A percentile compares a stretch with the other conserved stretches of the same genome.
These are phyloP conservation scores for Meriones unguiculatus DNA, from an alignment of 2,113 vertebrate species.

Conservation along the genomic window DNA sequence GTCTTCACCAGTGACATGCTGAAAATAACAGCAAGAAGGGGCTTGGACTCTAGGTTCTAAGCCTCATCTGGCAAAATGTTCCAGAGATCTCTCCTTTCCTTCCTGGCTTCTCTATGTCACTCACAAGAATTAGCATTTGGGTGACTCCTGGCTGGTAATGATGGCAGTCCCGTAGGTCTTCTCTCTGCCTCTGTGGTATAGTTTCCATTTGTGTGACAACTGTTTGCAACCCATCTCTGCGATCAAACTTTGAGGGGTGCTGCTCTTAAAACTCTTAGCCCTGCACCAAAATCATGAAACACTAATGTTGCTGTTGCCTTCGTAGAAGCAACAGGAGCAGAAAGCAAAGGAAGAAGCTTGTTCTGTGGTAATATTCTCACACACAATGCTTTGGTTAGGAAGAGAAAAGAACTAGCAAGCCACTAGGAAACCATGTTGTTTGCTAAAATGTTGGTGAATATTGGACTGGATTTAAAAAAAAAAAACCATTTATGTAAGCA, in stretches of 20 bases:
- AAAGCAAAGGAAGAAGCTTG: neutral
- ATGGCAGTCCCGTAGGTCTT: neutral
- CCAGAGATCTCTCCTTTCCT: neutral
- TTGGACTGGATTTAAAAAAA: neutral
- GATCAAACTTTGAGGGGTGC: neutral
- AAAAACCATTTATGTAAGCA: slow-evolving; percentile 13
- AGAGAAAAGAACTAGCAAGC: slow-evolving; percentile 8
- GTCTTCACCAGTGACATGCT: neutral
- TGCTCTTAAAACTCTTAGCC: slow-evolving; percentile 32
- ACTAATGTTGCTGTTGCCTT: neutral
- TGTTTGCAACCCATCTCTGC: slow-evolving; percentile 55
- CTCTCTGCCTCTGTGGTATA: neutral
- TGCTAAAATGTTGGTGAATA: neutral
- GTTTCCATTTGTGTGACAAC: slow-evolving; percentile 15
- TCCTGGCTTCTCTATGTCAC: slow-evolving; percentile 20
- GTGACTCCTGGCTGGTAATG: neutral
- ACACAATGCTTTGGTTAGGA: neutral
- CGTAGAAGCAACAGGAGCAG: neutral
- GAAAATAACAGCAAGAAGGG: neutral
- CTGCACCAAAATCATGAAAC: neutral
- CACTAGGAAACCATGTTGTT: neutral
- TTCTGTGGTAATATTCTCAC: neutral
- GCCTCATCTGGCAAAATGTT: neutral
- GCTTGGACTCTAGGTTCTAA: neutral
- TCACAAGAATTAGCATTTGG: neutral